A percentile compares a stretch with the other conserved stretches of the same genome.
Evolutionary conservation across 2,797 vertebrate genomes (phyloP).

Genomic region (Thunnus albacares): DNA sequence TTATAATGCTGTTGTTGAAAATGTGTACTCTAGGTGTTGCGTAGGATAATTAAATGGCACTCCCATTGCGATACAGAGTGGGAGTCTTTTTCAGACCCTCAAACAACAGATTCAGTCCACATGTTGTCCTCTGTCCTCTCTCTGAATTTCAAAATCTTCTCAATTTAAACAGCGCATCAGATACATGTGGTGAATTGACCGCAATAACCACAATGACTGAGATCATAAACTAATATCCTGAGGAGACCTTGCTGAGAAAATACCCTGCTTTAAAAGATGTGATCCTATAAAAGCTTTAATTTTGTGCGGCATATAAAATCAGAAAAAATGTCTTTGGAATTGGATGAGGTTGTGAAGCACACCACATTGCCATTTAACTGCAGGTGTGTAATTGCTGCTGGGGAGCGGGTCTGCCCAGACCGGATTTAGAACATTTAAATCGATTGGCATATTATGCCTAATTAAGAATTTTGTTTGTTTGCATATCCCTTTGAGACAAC

Average conservation of each 20-base stretch:
- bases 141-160: constrained; percentile 18
- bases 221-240: constrained; percentile 31
- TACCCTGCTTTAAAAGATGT: constrained; percentile 14
- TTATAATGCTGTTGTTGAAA: constrained; percentile 13
- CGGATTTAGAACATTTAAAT: constrained; percentile 49
- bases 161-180: constrained; percentile 30
- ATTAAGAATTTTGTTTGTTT: constrained; percentile 64
- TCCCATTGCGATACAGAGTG: constrained; percentile 11
- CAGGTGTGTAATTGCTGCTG: constrained; percentile 43
- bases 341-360: constrained; percentile 30
- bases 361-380: constrained; percentile 40
- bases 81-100: constrained; percentile 10
- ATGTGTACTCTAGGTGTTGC: neutral
- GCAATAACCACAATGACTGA: constrained; percentile 27
- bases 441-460: constrained; percentile 54
- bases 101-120: constrained; percentile 14
- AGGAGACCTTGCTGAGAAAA: constrained; percentile 24
- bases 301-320: constrained; percentile 29
- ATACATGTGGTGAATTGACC: constrained; percentile 38
- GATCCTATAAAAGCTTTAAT: constrained; percentile 25
- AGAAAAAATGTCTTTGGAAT: constrained; percentile 39
- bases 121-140: constrained; percentile 13
- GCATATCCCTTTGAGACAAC: constrained; percentile 48
- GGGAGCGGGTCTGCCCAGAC: constrained; percentile 15
- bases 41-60: constrained; percentile 38